Conservation (phyloP, 92 coral and sea anemone genomes). For the Ricordea florida region DNA sequence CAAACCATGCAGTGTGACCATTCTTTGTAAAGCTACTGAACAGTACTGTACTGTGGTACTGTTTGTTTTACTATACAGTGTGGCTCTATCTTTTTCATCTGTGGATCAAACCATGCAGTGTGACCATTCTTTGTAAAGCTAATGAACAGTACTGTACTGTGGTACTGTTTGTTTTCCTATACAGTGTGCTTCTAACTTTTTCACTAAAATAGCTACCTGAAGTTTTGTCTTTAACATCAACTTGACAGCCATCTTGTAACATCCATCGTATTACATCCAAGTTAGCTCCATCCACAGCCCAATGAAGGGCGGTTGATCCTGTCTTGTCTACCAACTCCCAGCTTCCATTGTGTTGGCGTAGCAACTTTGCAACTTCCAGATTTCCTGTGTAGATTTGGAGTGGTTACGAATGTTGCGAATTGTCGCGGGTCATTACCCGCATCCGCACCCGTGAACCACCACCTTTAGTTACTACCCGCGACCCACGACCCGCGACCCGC, state of each 20-base stretch:
- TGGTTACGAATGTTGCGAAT: background rate
- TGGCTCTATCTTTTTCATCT: too few species aligned
- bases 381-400: constrained; percentile 63
- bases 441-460: background rate
- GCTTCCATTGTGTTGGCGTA: constrained; percentile 67
- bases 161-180: too few species aligned
- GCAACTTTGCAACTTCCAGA: constrained; percentile 72
- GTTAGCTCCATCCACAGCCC: constrained; percentile 98
- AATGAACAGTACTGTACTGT: too few species aligned
- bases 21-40: too few species aligned
- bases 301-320: constrained; percentile 94
- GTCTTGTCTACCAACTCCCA: constrained; percentile 86
- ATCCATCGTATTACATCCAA: constrained; percentile 94
- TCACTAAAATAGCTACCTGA: constrained; percentile 86
- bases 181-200: background rate
- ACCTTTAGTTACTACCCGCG: too few species aligned
- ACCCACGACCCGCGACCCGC: too few species aligned
- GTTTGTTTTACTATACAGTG: too few species aligned
- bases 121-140: too few species aligned
- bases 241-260: constrained; percentile 80
- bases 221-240: constrained; percentile 91
- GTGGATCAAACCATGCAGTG: too few species aligned
- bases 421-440: background rate
- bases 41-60: too few species aligned
- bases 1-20: too few species aligned